Conservation (phyloP, 2,113 vertebrate genomes). For the Ifrita kowaldi region DNA sequence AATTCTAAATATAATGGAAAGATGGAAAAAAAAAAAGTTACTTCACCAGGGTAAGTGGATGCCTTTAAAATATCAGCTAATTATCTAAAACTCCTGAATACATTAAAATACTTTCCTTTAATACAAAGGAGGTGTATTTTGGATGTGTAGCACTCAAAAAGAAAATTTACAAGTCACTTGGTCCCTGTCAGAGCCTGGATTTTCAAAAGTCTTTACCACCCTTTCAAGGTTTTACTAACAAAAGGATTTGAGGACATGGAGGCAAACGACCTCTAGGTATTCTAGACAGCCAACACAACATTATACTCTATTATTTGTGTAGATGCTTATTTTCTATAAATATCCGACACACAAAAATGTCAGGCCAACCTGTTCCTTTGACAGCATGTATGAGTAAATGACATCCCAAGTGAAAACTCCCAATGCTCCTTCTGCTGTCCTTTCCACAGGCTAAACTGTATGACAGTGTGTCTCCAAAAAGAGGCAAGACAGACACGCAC, state of each 20-base stretch:
- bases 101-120: background rate
- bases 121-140: background rate
- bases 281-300: background rate
- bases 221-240: background rate
- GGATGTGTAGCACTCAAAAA: background rate
- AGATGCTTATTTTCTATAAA: background rate
- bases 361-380: background rate
- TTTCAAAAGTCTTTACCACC: background rate
- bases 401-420: background rate
- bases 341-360: rapidly evolving
- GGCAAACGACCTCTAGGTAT: background rate
- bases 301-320: background rate
- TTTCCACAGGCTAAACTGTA: background rate
- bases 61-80: background rate
- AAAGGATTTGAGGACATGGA: background rate
- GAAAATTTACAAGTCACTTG: background rate
- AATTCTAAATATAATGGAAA: background rate
- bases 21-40: background rate
- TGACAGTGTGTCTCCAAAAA: background rate
- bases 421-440: background rate
- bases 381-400: background rate
- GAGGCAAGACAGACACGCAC: background rate
- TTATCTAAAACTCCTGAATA: background rate
- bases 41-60: background rate
- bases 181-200: background rate